Conservation (phyloP, 1,140 invertebrate genomes). For the Drosophila micromelanica region DNA sequence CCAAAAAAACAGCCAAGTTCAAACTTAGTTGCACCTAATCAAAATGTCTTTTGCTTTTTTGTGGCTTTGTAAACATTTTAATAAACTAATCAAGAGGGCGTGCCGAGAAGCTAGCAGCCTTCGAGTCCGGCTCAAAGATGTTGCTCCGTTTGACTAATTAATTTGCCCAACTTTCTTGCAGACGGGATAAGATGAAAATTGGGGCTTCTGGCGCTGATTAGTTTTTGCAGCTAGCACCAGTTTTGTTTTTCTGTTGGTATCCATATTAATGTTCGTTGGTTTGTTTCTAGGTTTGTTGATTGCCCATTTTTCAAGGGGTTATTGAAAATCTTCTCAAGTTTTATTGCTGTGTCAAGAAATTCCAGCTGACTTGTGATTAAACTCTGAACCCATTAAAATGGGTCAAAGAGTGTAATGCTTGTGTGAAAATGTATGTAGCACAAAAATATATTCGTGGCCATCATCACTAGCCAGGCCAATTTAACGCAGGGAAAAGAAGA, state of each 20-base stretch:
- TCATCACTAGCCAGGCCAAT: no score
- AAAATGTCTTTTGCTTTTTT: conserved; percentile 46
- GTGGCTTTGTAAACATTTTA: conserved; percentile 48
- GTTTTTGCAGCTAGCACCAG: conserved; percentile 30
- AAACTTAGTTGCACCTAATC: conserved; percentile 60
- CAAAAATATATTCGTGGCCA: no score
- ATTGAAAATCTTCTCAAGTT: conserved; percentile 16
- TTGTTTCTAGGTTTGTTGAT: conserved; percentile 20
- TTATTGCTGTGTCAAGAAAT: not conserved
- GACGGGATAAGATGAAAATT: conserved; percentile 20
- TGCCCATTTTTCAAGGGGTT: conserved; percentile 15
- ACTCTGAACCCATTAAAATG: no score
- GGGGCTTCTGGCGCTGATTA: conserved; percentile 39
- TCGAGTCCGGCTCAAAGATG: not conserved
- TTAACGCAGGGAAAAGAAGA: no score
- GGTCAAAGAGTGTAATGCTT: no score
- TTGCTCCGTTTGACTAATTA: conserved; percentile 72
- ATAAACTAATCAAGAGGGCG: conserved; percentile 45
- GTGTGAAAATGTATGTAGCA: no score
- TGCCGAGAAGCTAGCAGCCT: conserved; percentile 1
- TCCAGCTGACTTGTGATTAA: no score
- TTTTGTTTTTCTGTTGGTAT: conserved; percentile 15
- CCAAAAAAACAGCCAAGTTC: conserved; percentile 27
- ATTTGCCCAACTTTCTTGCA: conserved; percentile 65
- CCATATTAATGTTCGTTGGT: conserved; percentile 29